Percentiles rank a stretch among this genome's conserved stretches.
These are phyloP conservation scores for Leptinotarsa undecemlineata DNA, from an alignment of 1,140 invertebrate genomes.

Conservation along the genomic window DNA sequence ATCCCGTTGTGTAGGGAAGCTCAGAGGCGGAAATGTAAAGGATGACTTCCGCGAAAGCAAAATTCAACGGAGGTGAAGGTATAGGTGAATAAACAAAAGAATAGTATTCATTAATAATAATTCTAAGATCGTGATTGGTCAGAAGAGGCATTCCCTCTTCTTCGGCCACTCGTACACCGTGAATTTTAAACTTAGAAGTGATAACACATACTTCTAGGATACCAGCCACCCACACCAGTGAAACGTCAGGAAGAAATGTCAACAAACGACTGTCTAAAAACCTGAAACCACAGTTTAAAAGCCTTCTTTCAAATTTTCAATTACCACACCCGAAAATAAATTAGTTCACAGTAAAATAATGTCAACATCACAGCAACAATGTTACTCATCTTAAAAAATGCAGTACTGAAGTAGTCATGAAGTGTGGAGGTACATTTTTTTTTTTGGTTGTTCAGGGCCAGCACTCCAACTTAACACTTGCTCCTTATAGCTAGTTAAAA, in stretches of 20 bases:
- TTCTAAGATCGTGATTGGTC: not conserved
- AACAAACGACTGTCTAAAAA: too few species aligned
- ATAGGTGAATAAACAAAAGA: not conserved
- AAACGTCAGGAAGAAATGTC: too few species aligned
- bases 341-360: not conserved
- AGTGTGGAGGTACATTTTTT: not conserved
- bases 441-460: slow-evolving; percentile 28
- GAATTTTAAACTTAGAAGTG: too few species aligned
- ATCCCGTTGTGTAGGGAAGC: not conserved
- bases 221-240: too few species aligned
- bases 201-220: too few species aligned
- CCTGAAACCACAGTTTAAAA: too few species aligned
- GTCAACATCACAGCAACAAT: not conserved
- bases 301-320: not conserved
- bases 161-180: too few species aligned
- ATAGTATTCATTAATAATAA: not conserved
- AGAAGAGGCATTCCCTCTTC: too few species aligned
- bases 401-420: not conserved
- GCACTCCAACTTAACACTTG: slow-evolving; percentile 44
- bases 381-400: not conserved
- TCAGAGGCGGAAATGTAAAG: not conserved
- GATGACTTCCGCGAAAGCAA: not conserved
- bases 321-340: too few species aligned
- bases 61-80: not conserved
- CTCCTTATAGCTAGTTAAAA: slow-evolving; percentile 52